phyloP scores from a whole-genome alignment of 2,797 vertebrate species.

The Adelosebastes latens region DNA sequence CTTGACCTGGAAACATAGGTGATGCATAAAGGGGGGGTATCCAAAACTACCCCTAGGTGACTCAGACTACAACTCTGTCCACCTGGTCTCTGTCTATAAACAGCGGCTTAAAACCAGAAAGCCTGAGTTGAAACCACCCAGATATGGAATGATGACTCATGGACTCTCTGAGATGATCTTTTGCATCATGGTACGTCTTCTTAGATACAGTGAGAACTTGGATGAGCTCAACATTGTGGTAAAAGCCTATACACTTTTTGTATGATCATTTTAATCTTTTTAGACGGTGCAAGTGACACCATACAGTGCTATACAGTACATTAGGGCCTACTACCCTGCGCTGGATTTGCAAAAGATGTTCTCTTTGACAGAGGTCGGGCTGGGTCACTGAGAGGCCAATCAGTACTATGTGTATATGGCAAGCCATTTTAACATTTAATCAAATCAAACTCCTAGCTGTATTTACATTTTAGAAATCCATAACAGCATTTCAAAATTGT shows the following conservation, averaged over 20 bases:
- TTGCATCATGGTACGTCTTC: neutral
- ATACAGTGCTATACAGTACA: too few species aligned
- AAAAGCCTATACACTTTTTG: neutral
- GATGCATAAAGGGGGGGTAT: neutral
- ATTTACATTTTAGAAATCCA: too few species aligned
- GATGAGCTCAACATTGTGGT: neutral
- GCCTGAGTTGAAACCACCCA: neutral
- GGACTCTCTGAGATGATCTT: neutral
- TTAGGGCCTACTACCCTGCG: too few species aligned
- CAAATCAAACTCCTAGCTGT: too few species aligned
- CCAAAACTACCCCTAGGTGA: neutral
- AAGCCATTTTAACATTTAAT: too few species aligned
- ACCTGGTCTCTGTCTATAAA: neutral
- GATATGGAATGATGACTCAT: neutral
- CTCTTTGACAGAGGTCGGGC: too few species aligned
- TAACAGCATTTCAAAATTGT: too few species aligned
- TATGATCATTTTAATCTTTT: too few species aligned
- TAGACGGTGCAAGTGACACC: too few species aligned
- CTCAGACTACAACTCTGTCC: neutral
- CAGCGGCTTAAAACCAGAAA: neutral
- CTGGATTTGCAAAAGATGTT: too few species aligned
- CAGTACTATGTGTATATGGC: too few species aligned
- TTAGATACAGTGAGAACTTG: neutral
- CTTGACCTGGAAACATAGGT: neutral
- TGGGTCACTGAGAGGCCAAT: too few species aligned